Conservation (phyloP, 2,888 invertebrate genomes). For the Caenorhabditis sp. region DNA sequence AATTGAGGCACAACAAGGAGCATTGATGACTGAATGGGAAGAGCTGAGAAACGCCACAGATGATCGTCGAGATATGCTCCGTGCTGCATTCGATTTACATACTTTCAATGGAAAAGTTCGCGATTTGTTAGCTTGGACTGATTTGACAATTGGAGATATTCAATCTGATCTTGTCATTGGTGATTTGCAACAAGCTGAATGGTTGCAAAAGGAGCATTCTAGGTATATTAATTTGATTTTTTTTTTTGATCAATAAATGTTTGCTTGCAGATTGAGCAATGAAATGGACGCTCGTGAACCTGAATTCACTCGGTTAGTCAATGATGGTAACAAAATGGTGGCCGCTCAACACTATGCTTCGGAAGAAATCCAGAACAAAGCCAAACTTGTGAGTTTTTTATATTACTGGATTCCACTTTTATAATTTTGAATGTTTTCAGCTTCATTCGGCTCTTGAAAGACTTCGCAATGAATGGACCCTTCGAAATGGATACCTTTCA, state of each 20-base stretch:
- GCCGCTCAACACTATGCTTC: constrained; percentile 84
- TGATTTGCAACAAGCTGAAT: constrained; percentile 74
- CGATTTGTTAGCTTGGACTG: constrained; percentile 88
- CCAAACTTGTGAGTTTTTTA: constrained; percentile 10
- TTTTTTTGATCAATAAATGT: background rate
- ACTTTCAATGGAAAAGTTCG: constrained; percentile 78
- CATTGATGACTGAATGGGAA: constrained; percentile 87
- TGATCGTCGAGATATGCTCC: constrained; percentile 82
- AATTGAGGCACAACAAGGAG: constrained; percentile 85
- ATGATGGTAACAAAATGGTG: constrained; percentile 84
- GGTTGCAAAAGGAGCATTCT: constrained; percentile 80
- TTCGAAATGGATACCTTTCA: constrained; percentile 81
- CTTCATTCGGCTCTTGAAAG: constrained; percentile 82
- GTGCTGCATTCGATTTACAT: constrained; percentile 87
- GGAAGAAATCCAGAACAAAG: constrained; percentile 71
- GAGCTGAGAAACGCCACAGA: constrained; percentile 84
- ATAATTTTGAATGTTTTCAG: no score
- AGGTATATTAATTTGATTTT: constrained; percentile 26
- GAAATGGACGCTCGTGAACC: constrained; percentile 89
- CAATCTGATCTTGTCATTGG: constrained; percentile 82
- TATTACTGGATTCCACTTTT: no score
- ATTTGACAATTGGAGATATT: constrained; percentile 81
- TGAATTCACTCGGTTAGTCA: constrained; percentile 80
- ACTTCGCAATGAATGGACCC: constrained; percentile 85
- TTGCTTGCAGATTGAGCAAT: constrained; percentile 71